These are phyloP conservation scores for Vultur gryphus DNA, from an alignment of 2,797 vertebrate genomes.

Conservation along the genomic window DNA sequence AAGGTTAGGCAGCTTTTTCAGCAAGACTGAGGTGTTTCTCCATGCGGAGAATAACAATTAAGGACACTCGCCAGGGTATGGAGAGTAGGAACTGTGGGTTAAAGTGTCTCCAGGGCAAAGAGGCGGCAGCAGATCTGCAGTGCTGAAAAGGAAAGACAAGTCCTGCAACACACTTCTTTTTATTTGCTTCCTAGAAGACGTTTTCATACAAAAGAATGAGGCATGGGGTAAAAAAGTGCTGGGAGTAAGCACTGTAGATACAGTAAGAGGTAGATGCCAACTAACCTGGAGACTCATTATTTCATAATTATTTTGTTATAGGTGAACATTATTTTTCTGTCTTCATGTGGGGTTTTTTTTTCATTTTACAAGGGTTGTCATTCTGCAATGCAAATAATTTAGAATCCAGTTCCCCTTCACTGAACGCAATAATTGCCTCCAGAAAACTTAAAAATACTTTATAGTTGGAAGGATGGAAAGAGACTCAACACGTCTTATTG, in stretches of 20 bases:
- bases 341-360: neutral
- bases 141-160: neutral
- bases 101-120: neutral
- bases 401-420: neutral
- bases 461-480: neutral
- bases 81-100: neutral
- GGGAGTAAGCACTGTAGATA: neutral
- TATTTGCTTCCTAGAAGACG: neutral
- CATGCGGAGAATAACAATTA: neutral
- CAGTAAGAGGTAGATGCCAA: neutral
- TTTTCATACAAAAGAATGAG: neutral
- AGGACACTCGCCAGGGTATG: rapidly evolving
- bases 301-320: neutral
- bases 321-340: neutral
- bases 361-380: neutral
- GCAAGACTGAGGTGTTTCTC: neutral
- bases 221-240: neutral
- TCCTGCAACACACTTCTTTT: neutral
- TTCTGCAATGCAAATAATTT: neutral
- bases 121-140: neutral
- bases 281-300: neutral
- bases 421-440: neutral
- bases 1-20: neutral
- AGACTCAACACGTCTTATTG: neutral
- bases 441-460: neutral